phyloP scores from a whole-genome alignment of 2,113 vertebrate genomes.

The Pterocles burchelli region DNA sequence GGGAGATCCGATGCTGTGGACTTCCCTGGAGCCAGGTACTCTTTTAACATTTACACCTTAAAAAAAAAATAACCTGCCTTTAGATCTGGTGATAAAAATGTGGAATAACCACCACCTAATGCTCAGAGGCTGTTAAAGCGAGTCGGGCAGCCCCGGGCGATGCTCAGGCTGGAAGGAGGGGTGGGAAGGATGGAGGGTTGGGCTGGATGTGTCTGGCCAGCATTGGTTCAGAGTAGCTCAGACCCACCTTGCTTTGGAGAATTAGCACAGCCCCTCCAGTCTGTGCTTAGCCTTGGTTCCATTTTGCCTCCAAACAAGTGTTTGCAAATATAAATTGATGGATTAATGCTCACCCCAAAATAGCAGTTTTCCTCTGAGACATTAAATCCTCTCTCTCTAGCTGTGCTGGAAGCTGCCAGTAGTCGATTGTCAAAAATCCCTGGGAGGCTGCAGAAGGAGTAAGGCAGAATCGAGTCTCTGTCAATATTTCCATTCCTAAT shows the following conservation, averaged over 20 bases:
- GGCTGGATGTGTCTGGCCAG: background rate
- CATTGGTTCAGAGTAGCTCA: background rate
- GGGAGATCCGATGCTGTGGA: background rate
- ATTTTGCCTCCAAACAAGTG: background rate
- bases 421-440: constrained; percentile 26
- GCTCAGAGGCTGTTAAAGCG: rapidly evolving
- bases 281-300: background rate
- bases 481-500: constrained; percentile 30
- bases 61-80: background rate
- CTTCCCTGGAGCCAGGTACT: background rate
- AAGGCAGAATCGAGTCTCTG: background rate
- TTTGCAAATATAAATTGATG: background rate
- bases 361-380: background rate
- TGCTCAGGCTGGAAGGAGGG: background rate
- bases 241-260: background rate
- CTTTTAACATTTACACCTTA: background rate
- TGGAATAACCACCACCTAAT: background rate
- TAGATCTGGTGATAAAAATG: background rate
- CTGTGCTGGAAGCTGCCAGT: background rate
- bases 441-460: background rate
- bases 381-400: background rate
- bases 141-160: rapidly evolving
- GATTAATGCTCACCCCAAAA: background rate
- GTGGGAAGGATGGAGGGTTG: rapidly evolving
- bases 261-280: background rate